A percentile compares a stretch with the other conserved stretches of the same genome.
Conservation (phyloP, 2,113 vertebrate genomes). For the Okapia johnstoni region DNA sequence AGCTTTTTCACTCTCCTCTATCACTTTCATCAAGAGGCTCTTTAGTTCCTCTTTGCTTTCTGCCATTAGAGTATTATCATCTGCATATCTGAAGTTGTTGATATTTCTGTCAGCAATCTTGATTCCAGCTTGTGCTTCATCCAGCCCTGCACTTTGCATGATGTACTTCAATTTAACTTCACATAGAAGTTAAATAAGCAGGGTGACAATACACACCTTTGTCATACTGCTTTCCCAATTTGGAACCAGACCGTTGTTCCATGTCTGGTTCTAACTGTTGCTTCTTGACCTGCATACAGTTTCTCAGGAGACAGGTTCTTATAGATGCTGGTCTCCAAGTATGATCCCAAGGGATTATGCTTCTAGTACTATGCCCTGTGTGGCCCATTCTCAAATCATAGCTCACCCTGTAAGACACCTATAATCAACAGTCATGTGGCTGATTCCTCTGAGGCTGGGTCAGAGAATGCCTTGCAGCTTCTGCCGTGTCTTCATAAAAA, state of each 20-base stretch:
- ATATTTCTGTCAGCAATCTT: neutral
- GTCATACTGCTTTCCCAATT: neutral
- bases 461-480: neutral
- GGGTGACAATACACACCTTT: neutral
- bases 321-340: neutral
- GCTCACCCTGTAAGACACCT: neutral
- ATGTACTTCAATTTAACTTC: accelerated
- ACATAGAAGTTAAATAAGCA: neutral
- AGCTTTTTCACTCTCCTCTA: neutral
- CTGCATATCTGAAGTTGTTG: neutral
- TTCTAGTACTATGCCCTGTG: neutral
- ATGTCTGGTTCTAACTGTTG: neutral
- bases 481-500: neutral
- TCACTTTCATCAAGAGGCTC: neutral
- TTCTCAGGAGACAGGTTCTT: neutral
- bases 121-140: neutral
- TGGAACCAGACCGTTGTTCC: neutral
- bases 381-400: neutral
- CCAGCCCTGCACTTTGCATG: neutral
- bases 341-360: neutral
- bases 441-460: neutral
- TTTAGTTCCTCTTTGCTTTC: neutral
- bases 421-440: neutral
- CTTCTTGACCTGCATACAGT: neutral
- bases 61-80: neutral